phyloP scores from a whole-genome alignment of 2,888 invertebrate genomes.

The Netelia fuscicornis region DNA sequence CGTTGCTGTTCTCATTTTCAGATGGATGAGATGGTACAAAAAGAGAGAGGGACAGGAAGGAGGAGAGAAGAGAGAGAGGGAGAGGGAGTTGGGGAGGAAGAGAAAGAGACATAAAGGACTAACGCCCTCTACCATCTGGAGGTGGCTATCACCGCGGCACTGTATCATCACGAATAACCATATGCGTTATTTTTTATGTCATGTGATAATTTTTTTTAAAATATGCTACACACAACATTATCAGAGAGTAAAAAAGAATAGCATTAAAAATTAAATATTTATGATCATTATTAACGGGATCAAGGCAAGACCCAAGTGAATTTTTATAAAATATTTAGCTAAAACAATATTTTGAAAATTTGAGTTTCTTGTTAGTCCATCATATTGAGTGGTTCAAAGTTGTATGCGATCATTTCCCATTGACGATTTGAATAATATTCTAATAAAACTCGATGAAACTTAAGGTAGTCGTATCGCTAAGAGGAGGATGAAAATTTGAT shows the following conservation, averaged over 20 bases:
- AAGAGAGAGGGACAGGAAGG: conserved; percentile 1
- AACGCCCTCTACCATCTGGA: conserved; percentile 83
- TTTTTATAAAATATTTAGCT: background rate
- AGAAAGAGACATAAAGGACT: conserved; percentile 25
- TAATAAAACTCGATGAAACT: background rate
- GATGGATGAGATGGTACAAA: conserved; percentile 13
- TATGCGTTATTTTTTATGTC: conserved; percentile 79
- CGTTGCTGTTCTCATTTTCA: conserved; percentile 64
- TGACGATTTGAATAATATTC: background rate
- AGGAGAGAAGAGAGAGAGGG: conserved; percentile 5
- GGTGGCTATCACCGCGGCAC: conserved; percentile 85
- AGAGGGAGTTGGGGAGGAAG: conserved; percentile 5
- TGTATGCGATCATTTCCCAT: no score
- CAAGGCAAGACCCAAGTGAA: conserved; percentile 22
- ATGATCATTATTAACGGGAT: conserved; percentile 10
- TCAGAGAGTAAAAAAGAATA: background rate
- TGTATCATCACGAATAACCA: conserved; percentile 82
- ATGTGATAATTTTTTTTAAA: conserved; percentile 44
- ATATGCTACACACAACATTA: conserved; percentile 7
- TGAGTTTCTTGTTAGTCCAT: background rate
- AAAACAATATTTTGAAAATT: background rate
- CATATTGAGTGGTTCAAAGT: no score
- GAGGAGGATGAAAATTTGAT: no score
- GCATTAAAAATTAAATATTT: conserved; percentile 5
- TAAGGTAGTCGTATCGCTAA: no score